Conservation (phyloP, 1,140 invertebrate species). For the Dreissena rostriformis region DNA sequence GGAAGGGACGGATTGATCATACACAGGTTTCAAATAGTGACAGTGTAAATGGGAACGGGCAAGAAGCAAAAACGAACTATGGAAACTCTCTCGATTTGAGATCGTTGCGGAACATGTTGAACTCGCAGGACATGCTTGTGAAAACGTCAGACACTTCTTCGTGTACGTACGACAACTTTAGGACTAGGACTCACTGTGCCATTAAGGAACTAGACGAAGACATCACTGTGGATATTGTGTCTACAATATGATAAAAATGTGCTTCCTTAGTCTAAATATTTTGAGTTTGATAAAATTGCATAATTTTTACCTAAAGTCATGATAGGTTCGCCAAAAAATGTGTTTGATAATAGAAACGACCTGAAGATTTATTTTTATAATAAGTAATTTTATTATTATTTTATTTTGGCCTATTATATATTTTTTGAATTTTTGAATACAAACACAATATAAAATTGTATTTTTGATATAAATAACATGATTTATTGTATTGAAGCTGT, state of each 20-base stretch:
- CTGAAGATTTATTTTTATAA: no score
- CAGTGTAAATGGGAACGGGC: background rate
- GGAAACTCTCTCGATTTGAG: constrained; percentile 56
- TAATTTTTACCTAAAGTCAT: background rate
- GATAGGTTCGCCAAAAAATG: no score
- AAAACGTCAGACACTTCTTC: constrained; percentile 60
- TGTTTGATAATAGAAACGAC: no score
- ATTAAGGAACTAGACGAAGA: constrained; percentile 64
- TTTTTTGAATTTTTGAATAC: no score
- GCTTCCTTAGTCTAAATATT: background rate
- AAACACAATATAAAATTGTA: no score
- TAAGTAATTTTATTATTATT: no score
- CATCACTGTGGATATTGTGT: constrained; percentile 52
- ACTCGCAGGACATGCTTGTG: constrained; percentile 63
- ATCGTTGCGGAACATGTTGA: constrained; percentile 57
- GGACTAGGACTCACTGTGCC: constrained; percentile 42
- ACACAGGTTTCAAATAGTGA: background rate
- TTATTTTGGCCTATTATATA: no score
- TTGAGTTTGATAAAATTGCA: background rate
- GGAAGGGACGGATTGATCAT: constrained; percentile 41
- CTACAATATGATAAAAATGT: constrained; percentile 39
- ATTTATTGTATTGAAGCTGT: no score
- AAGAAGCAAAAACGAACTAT: constrained; percentile 11
- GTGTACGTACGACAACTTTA: constrained; percentile 10
- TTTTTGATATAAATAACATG: no score